Evolutionary conservation across 1,140 invertebrate species (phyloP).

Genomic region (Hypothenemus hampei): DNA sequence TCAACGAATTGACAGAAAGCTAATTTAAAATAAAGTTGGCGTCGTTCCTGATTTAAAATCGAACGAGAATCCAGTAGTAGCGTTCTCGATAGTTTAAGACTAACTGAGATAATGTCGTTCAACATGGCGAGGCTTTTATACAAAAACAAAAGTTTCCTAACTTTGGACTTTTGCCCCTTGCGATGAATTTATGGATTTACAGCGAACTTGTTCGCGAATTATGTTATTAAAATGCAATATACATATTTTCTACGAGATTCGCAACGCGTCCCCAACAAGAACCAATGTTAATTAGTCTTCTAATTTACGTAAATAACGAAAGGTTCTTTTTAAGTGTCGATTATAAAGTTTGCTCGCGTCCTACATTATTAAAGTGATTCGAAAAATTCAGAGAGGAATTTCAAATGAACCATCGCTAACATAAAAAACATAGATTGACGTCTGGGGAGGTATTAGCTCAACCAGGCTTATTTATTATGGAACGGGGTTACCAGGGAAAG

Average conservation of each 20-base stretch:
- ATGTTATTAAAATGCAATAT: not conserved
- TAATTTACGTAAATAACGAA: no score
- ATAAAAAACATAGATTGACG: conserved; percentile 16
- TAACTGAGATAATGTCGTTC: conserved; percentile 6
- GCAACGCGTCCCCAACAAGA: no score
- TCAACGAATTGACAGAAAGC: no score
- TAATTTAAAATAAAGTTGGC: conserved; percentile 12
- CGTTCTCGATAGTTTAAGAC: conserved; percentile 1
- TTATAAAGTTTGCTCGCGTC: no score
- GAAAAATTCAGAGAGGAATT: conserved; percentile 3
- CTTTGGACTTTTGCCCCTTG: not conserved
- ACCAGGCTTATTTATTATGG: conserved; percentile 6
- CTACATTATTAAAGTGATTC: not conserved
- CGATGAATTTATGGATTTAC: not conserved
- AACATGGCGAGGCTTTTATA: conserved; percentile 6
- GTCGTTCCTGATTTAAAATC: conserved; percentile 9
- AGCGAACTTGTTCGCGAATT: not conserved
- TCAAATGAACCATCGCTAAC: not conserved
- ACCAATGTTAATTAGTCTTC: no score
- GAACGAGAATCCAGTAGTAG: conserved; percentile 4
- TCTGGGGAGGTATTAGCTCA: conserved; percentile 8
- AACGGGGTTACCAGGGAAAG: not conserved
- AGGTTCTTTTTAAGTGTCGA: no score
- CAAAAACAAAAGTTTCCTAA: conserved; percentile 8
- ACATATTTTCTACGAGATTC: no score